Evolutionary conservation across 2,888 invertebrate species (phyloP), one percentile per base, ranked within the genome.

Genomic region (Phortica magna): DNA sequence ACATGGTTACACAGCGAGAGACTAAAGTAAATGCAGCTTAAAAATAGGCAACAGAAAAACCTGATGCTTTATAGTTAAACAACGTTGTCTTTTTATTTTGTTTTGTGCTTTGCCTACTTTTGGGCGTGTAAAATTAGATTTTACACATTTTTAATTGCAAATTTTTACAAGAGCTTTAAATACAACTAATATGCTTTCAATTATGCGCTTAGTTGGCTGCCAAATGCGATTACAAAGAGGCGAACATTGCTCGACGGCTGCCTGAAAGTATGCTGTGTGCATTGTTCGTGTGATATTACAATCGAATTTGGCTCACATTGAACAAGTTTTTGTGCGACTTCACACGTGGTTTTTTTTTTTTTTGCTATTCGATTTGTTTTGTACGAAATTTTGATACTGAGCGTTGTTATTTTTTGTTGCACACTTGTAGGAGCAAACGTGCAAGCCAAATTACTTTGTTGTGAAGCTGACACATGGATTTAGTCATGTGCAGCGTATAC

Each of bases 401-500:
- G 14, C 48, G 1, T 48, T 4, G 31, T 4, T 31, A 31, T 48
- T 48, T 43, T 48, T 48, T 14, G 48, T 1, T 48, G 48, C 48
- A 9, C 14, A 48, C 9, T 48, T 48, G 3, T 48, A 48, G 48
- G 48, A 3, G 14, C 48, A 48, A 48, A 14, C 48, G 10, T 14
- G 14, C 10, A 12, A 48, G 7, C 7, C 48, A 48, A 48, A 12
- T 48, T 9, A 14, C 48, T 48, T 48, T 48, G 48, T 48, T 12
- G 31, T 17, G 17, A 42, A 67, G 67, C 67, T 67, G 67, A 14
- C 67, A 67, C 7, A 1, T n/a, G 67, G 67, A 67, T 43, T 67
- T 17, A 5, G 61, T 22, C 22, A 61, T 22, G 10, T 14, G 9
- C 48, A 12, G 2, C 48, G 31, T 61, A 19, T 61, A 61, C 31